phyloP scores from a whole-genome alignment of 53 echinoderm and acorn worm genomes.

The Apostichopus leukothele region DNA sequence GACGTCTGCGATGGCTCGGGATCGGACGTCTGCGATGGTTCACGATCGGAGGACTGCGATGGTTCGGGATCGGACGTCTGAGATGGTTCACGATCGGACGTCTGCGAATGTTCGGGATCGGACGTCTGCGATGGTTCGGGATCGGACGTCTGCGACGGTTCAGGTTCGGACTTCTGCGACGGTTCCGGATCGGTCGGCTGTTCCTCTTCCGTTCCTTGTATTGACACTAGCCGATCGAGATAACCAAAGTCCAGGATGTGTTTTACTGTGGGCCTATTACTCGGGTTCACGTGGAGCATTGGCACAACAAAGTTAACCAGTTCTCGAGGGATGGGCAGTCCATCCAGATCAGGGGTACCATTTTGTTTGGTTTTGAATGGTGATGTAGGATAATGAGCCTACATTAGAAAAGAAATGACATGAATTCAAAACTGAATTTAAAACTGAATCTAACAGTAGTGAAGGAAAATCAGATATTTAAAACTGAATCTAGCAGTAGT shows the following conservation, averaged over 20 bases:
- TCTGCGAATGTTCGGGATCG: no score
- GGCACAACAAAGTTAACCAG: conserved; percentile 29
- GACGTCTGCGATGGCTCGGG: background rate
- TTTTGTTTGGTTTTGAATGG: conserved; percentile 7
- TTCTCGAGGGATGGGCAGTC: conserved; percentile 31
- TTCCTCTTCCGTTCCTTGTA: background rate
- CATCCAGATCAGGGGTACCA: conserved; percentile 30
- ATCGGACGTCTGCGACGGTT: background rate
- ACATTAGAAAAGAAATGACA: background rate
- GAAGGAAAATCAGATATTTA: no score
- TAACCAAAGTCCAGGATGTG: conserved; percentile 44
- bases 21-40: background rate
- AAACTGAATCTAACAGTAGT: no score
- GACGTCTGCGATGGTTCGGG: background rate
- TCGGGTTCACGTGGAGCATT: conserved; percentile 29
- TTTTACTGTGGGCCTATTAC: conserved; percentile 16
- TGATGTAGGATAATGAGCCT: conserved; percentile 41
- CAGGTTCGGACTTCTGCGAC: background rate
- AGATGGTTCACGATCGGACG: background rate
- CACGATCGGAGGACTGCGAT: background rate
- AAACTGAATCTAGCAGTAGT: no score
- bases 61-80: background rate
- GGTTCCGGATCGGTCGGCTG: background rate
- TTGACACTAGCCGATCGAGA: conserved; percentile 14
- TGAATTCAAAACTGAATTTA: background rate